Evolutionary conservation across 2,888 invertebrate genomes (phyloP).

Genomic region (Bhutanitis thaidina): DNA sequence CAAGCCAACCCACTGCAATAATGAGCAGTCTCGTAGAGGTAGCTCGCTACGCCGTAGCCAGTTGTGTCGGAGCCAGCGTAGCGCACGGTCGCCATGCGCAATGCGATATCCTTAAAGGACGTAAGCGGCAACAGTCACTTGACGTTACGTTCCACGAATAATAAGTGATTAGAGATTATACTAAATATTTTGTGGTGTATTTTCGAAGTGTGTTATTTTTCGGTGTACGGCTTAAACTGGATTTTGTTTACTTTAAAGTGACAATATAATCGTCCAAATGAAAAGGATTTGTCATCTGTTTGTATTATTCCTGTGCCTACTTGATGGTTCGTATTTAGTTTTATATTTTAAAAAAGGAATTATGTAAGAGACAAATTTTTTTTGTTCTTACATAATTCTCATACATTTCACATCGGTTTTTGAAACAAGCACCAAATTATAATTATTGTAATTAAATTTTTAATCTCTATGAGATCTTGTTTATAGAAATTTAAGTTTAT

Average conservation of each 20-base stretch:
- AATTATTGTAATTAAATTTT: too few species aligned
- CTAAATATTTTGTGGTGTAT: not conserved
- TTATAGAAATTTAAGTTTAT: too few species aligned
- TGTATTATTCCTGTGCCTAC: constrained; percentile 61
- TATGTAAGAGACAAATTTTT: too few species aligned
- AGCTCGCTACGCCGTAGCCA: constrained; percentile 30
- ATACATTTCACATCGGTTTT: too few species aligned
- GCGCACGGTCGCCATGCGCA: constrained; percentile 14
- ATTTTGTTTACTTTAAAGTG: constrained; percentile 18
- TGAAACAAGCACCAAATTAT: too few species aligned
- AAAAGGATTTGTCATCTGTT: constrained; percentile 69
- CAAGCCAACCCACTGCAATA: constrained; percentile 1
- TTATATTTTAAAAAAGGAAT: too few species aligned
- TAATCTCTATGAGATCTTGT: too few species aligned
- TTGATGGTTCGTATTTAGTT: constrained; percentile 61
- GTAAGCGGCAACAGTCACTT: constrained; percentile 2
- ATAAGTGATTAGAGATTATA: not conserved
- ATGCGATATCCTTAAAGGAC: not conserved
- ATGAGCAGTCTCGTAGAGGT: constrained; percentile 18
- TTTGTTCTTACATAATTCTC: too few species aligned
- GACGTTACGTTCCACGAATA: not conserved
- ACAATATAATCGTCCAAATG: constrained; percentile 57
- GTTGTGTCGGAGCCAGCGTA: constrained; percentile 28
- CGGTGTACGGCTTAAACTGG: not conserved
- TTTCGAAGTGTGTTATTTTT: not conserved